These are phyloP conservation scores for Coenobita brevimanus DNA, from an alignment of 1,140 invertebrate species.

Conservation along the genomic window DNA sequence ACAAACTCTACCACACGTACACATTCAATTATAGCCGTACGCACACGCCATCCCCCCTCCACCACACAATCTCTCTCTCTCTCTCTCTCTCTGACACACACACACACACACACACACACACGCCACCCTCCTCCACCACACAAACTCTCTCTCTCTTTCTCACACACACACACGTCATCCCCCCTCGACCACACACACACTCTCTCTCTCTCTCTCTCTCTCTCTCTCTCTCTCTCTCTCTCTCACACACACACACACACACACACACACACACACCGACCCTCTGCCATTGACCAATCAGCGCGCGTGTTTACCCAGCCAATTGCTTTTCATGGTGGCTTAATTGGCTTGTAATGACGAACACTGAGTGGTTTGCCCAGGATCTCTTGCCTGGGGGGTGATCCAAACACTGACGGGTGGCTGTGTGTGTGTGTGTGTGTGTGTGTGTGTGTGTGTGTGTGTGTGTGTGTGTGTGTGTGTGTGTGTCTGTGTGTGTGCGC, in stretches of 20 bases:
- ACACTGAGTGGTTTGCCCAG: slow-evolving; percentile 26
- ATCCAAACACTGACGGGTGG: neutral
- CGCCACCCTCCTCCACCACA: slow-evolving; percentile 9
- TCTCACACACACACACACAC: slow-evolving; percentile 19
- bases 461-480: neutral
- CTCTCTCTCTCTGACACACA: slow-evolving; percentile 18
- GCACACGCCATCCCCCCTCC: neutral
- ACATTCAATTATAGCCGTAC: neutral
- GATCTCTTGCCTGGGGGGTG: slow-evolving; percentile 15
- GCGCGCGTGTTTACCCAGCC: slow-evolving; percentile 30
- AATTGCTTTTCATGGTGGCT: slow-evolving; percentile 53
- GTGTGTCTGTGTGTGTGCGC: neutral
- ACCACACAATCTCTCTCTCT: no score
- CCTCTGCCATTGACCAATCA: slow-evolving; percentile 33
- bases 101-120: slow-evolving; percentile 25
- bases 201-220: neutral
- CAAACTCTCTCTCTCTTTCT: slow-evolving; percentile 18
- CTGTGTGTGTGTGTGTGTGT: neutral
- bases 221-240: neutral
- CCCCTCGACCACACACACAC: neutral
- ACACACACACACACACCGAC: neutral
- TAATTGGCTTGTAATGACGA: slow-evolving; percentile 45
- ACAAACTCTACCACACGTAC: no score
- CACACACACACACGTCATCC: slow-evolving; percentile 15
- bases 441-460: neutral